Base-by-base conservation (phyloP, 1,140 invertebrate genomes). In the Cyclargus thomasi region DNA sequence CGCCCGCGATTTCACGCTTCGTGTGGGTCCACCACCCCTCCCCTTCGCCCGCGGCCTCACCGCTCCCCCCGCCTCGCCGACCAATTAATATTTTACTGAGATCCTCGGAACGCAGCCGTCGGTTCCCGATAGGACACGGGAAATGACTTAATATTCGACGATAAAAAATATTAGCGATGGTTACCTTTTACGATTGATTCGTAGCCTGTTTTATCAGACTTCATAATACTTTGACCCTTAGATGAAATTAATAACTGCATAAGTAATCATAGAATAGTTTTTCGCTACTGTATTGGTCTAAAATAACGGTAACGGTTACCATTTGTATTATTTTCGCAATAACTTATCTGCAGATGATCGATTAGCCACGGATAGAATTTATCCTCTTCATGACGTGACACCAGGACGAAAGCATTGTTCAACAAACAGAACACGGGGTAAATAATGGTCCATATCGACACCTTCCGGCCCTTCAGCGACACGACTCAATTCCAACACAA, bases 401-500 rank as follows among this genome's bases (percentile, higher is more conserved):
- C 55, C 17, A 21, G 55, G 55, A 59, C 18, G 20, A 11, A 59
- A 11, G 55, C 10, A 59, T 59, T 59, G 55, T 59, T 59, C 55
- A 59, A 21, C 55, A 21, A 59, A 20, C 55, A 59, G n/a, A 18
- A 8, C 77, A 71, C 85, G 83, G 83, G 75, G 83, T 81, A 78
- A 62, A 71, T 86, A 83, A 88, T 74, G 67, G 75, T 70, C 84
- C 88, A 84, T 88, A 80, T 82, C 88, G 81, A 86, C 86, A 89
- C 83, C 86, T 90, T 90, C 88, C 86, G 88, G 86, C 80, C 76
- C 81, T 29, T 82, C 79, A 82, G 74, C 72, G 74, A 79, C 81
- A 85, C 81, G 82, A 86, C 80, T 85, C 81, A 73, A 80, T 85
- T 88, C 80, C 87, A 86, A 88, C 88, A 86, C 84, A 90, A 88